phyloP scores from a whole-genome alignment of 2,797 vertebrate genomes.

The Ciconia nigra region DNA sequence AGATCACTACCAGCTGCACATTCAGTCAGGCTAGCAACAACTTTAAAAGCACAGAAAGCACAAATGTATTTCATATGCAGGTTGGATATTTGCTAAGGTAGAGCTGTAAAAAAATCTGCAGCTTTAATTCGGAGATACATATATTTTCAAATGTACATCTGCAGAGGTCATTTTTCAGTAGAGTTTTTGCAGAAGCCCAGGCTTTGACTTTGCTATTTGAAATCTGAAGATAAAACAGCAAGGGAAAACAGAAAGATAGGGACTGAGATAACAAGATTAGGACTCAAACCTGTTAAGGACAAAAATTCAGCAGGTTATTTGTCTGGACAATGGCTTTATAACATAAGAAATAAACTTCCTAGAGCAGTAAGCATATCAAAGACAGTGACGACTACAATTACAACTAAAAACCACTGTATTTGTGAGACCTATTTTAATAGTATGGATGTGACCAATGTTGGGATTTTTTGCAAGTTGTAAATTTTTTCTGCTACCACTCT shows the following conservation, averaged over 20 bases:
- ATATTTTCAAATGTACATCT: neutral
- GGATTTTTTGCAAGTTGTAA: neutral
- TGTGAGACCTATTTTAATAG: neutral
- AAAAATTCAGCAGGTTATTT: neutral
- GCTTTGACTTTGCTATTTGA: constrained; percentile 4
- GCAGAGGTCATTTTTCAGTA: neutral
- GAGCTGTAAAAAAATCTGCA: neutral
- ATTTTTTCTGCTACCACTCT: neutral
- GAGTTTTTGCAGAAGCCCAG: neutral
- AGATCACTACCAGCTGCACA: constrained; percentile 32
- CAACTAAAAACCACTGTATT: neutral
- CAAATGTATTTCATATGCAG: neutral
- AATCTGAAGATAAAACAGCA: constrained; percentile 29
- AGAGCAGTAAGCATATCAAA: neutral
- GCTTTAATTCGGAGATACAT: neutral
- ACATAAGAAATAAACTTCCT: neutral
- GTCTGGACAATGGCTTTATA: neutral
- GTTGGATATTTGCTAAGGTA: neutral
- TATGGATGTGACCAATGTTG: neutral
- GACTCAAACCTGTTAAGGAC: neutral
- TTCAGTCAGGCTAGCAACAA: neutral
- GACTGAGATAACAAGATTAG: constrained; percentile 7
- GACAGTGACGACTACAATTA: neutral
- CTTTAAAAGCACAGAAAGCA: neutral
- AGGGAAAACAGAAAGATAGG: neutral